Conservation (phyloP, 2,113 vertebrate genomes). For the Corvus hawaiiensis region DNA sequence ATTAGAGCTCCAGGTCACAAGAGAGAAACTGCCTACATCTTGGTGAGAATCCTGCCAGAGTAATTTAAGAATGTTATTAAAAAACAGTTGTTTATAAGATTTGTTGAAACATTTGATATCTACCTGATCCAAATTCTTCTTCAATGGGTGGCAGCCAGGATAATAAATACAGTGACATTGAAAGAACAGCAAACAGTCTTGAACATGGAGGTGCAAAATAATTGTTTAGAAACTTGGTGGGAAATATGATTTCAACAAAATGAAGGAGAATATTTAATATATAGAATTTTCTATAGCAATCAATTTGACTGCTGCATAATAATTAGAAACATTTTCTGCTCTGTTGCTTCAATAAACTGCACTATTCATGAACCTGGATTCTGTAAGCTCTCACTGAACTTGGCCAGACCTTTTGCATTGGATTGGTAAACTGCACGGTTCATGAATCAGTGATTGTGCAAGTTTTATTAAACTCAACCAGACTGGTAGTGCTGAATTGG, state of each 20-base stretch:
- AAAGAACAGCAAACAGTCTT: not conserved
- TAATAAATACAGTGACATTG: not conserved
- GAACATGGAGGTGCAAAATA: not conserved
- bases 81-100: not conserved
- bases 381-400: not conserved
- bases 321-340: not conserved
- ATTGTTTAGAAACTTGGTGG: not conserved
- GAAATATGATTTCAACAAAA: not conserved
- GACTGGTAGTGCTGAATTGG: not conserved
- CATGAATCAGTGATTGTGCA: not conserved
- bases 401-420: not conserved
- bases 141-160: accelerated
- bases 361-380: not conserved
- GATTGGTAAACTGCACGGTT: not conserved
- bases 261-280: not conserved
- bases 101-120: not conserved
- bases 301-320: not conserved
- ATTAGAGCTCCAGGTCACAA: not conserved
- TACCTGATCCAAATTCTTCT: not conserved
- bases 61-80: not conserved
- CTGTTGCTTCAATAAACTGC: not conserved
- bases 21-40: not conserved
- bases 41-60: not conserved
- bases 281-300: not conserved
- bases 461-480: not conserved